Percentiles rank a stretch among this genome's conserved stretches.
phyloP scores from a whole-genome alignment of 2,113 vertebrate species.

The Electrona antarctica region DNA sequence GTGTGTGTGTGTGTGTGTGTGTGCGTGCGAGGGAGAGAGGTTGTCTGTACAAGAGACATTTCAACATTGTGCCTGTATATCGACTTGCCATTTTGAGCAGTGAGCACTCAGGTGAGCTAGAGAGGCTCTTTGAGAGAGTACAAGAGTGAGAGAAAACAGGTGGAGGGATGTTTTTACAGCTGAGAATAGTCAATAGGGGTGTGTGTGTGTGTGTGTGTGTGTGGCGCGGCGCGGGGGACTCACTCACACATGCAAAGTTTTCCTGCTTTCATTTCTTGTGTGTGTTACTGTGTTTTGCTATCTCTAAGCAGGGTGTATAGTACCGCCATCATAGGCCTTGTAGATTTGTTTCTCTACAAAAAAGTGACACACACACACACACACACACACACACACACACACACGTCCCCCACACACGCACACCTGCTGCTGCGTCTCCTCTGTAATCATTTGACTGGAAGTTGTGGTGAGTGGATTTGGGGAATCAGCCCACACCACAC shows the following conservation, averaged over 20 bases:
- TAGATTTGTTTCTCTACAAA: background rate
- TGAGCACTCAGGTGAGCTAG: too few relatives aligned
- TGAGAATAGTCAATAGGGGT: slow-evolving; percentile 30
- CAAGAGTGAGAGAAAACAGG: slow-evolving; percentile 14
- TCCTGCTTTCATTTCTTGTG: background rate
- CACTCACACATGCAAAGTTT: slow-evolving; percentile 17
- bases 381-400: background rate
- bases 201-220: background rate
- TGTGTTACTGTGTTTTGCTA: slow-evolving; percentile 3
- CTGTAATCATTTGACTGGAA: slow-evolving; percentile 16
- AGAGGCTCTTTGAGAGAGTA: too few relatives aligned
- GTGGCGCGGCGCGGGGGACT: background rate
- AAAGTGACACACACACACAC: background rate
- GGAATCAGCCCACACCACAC: too few relatives aligned
- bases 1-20: background rate
- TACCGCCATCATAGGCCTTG: background rate
- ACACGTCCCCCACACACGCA: background rate
- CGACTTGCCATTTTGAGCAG: too few relatives aligned
- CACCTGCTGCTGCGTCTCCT: background rate
- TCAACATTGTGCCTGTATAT: too few relatives aligned
- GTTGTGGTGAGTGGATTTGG: background rate
- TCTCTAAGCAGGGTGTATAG: background rate
- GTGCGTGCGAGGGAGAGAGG: background rate
- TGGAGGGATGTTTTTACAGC: slow-evolving; percentile 67
- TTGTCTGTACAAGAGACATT: background rate